phyloP scores from a whole-genome alignment of 2,113 vertebrate species.

The Fulmarus glacialis region DNA sequence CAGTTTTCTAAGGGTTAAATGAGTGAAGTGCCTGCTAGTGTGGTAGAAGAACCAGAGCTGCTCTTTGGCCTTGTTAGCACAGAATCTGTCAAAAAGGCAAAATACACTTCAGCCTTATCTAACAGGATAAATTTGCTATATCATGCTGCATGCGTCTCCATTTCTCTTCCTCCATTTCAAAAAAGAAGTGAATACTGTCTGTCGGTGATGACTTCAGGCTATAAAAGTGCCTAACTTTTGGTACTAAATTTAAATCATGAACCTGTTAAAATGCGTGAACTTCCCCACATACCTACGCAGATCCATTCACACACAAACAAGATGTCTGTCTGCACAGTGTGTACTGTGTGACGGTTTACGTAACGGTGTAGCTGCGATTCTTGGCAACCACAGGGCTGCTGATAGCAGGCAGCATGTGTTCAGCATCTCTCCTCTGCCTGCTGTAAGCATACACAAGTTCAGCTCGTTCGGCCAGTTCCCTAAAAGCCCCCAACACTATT shows the following conservation, averaged over 20 bases:
- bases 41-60: background rate
- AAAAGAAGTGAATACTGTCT: background rate
- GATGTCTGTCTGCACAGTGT: slow-evolving; percentile 23
- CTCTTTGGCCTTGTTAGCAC: background rate
- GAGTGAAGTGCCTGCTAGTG: background rate
- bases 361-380: slow-evolving; percentile 1
- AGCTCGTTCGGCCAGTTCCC: background rate
- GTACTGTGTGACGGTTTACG: slow-evolving; percentile 16
- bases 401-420: slow-evolving; percentile 12
- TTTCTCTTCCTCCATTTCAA: background rate
- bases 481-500: background rate
- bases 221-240: background rate
- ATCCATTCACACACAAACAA: slow-evolving; percentile 11
- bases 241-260: background rate
- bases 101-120: background rate
- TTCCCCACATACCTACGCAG: slow-evolving; percentile 28
- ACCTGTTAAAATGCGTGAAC: slow-evolving; percentile 30
- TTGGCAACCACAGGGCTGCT: slow-evolving; percentile 7
- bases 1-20: background rate
- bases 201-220: background rate
- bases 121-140: background rate
- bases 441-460: background rate
- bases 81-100: background rate
- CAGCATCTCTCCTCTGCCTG: background rate
- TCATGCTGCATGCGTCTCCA: background rate